Conservation (phyloP, 2,113 vertebrate genomes). For the Oostethus manadensis region DNA sequence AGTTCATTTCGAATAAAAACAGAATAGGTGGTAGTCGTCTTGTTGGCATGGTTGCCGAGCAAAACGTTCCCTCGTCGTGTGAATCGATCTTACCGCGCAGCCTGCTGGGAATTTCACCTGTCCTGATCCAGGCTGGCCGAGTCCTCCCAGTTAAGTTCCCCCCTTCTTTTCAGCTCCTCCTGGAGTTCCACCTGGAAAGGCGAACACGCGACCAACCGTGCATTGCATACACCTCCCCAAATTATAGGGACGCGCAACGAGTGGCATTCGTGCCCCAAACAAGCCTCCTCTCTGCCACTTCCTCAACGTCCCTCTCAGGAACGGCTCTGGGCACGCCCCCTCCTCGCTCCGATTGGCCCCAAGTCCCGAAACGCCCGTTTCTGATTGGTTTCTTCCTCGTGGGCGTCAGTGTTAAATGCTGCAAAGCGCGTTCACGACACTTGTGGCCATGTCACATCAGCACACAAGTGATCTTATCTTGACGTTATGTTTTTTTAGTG, state of each 20-base stretch:
- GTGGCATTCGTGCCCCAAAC: constrained; percentile 65
- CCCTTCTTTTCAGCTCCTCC: constrained; percentile 50
- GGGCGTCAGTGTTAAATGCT: constrained; percentile 36
- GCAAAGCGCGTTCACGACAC: constrained; percentile 17
- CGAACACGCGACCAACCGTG: constrained; percentile 53
- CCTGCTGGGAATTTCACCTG: constrained; percentile 70
- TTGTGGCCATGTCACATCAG: constrained; percentile 15
- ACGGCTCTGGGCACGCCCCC: constrained; percentile 49
- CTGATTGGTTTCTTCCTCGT: constrained; percentile 42
- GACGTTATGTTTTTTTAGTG: constrained; percentile 30
- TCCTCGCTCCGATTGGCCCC: constrained; percentile 44
- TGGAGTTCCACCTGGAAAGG: constrained; percentile 69
- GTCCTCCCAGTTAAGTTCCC: constrained; percentile 62
- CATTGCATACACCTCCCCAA: constrained; percentile 69
- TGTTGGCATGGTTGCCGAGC: background rate
- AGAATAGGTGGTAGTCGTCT: no score
- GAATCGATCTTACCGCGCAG: constrained; percentile 59
- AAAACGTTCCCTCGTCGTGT: constrained; percentile 2
- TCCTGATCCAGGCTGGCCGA: constrained; percentile 66
- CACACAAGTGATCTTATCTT: constrained; percentile 29
- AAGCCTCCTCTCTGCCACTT: constrained; percentile 58
- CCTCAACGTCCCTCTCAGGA: constrained; percentile 56
- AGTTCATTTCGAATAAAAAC: no score
- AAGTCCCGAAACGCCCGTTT: background rate
- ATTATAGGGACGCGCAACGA: constrained; percentile 68